Percentiles rank a stretch among this genome's conserved stretches.
phyloP scores from a whole-genome alignment of 1,140 invertebrate species.

The Drosophila biarmipes region DNA sequence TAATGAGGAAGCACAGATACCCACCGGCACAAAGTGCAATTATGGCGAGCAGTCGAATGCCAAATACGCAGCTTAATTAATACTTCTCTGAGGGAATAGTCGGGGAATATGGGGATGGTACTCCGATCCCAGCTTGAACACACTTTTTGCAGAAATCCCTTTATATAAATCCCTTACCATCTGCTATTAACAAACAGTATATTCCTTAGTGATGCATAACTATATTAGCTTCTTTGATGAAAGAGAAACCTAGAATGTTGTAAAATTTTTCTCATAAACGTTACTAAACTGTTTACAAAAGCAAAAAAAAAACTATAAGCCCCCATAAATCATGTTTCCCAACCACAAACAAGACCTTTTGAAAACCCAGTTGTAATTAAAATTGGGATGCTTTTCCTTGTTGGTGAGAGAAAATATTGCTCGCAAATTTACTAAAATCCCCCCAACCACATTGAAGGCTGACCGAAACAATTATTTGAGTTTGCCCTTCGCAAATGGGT shows the following conservation, averaged over 20 bases:
- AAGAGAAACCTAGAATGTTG: no score
- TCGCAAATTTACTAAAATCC: background rate
- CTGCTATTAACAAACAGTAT: no score
- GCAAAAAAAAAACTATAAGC: background rate
- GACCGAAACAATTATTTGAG: background rate
- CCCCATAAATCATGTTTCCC: background rate
- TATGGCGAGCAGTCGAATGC: conserved; percentile 12
- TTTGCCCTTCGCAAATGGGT: background rate
- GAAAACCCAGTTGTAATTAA: background rate
- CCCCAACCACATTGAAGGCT: background rate
- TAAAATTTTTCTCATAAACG: no score
- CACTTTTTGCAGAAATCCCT: background rate
- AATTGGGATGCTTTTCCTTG: background rate
- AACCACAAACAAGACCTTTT: background rate
- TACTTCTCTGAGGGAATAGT: conserved; percentile 17
- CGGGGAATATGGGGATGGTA: background rate
- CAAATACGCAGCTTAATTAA: conserved; percentile 36
- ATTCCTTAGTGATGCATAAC: no score
- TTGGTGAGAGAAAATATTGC: background rate
- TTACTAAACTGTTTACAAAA: no score
- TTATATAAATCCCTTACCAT: no score
- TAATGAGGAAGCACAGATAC: conserved; percentile 20
- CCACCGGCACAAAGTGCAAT: conserved; percentile 27
- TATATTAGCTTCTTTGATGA: no score
- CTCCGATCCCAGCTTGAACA: background rate